Evolutionary conservation across 2,113 vertebrate genomes (phyloP).

Genomic region (Montifringilla adamsi): DNA sequence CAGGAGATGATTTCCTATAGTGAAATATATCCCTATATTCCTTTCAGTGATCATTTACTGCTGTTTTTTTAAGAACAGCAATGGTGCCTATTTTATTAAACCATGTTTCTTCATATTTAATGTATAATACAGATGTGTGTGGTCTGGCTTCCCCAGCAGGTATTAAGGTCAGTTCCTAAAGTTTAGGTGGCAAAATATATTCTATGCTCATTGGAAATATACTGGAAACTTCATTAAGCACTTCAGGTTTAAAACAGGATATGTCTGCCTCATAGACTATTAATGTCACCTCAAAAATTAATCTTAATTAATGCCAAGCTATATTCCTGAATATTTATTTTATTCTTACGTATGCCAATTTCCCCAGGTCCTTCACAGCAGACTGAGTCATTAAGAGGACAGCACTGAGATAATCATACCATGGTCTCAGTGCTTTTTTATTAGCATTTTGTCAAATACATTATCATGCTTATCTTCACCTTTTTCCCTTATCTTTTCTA

Average conservation of each 20-base stretch:
- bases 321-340: not conserved
- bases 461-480: not conserved
- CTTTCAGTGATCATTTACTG: not conserved
- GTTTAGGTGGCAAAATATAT: not conserved
- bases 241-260: not conserved
- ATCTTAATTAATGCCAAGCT: not conserved
- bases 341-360: not conserved
- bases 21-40: not conserved
- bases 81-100: not conserved
- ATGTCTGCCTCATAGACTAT: not conserved
- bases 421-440: not conserved
- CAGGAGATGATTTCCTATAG: not conserved
- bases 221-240: not conserved
- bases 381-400: not conserved
- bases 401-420: not conserved
- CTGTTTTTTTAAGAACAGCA: not conserved
- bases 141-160: not conserved
- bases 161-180: not conserved
- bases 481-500: not conserved
- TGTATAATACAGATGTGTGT: not conserved
- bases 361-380: not conserved
- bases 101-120: not conserved
- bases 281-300: not conserved
- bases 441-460: not conserved
- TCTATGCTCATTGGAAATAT: not conserved